Evolutionary conservation across 2,113 vertebrate species (phyloP).

Genomic region (Anhinga anhinga): DNA sequence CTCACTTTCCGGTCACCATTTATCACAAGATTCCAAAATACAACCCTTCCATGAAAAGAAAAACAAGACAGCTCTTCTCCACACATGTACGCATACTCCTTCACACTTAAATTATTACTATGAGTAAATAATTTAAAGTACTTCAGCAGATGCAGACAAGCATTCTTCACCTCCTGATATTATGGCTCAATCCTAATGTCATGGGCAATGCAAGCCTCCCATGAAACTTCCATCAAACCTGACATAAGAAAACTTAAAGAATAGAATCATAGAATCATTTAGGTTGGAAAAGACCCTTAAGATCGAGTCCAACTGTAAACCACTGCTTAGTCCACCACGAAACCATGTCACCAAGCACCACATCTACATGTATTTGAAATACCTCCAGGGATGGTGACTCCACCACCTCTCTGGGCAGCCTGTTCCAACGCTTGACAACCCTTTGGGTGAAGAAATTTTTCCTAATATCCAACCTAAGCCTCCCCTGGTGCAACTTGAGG

Average conservation of each 20-base stretch:
- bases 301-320: background rate
- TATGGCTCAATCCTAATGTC: background rate
- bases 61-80: background rate
- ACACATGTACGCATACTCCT: background rate
- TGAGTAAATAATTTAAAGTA: background rate
- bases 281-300: background rate
- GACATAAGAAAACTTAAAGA: background rate
- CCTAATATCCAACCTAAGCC: background rate
- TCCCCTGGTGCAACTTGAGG: rapidly evolving
- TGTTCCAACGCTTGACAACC: rapidly evolving
- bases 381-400: background rate
- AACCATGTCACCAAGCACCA: background rate
- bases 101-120: background rate
- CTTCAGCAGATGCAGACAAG: background rate
- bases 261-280: background rate
- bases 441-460: too few species aligned
- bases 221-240: background rate
- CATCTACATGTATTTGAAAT: background rate
- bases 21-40: background rate
- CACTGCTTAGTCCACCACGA: background rate
- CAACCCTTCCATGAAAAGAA: background rate
- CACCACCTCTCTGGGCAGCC: background rate
- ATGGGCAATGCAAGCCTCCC: background rate
- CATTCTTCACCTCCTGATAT: background rate
- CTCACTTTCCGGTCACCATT: constrained; percentile 38